Percentiles rank a stretch among this genome's conserved stretches.
Conservation (phyloP, 2,113 vertebrate genomes). For the Dasypus novemcinctus region DNA sequence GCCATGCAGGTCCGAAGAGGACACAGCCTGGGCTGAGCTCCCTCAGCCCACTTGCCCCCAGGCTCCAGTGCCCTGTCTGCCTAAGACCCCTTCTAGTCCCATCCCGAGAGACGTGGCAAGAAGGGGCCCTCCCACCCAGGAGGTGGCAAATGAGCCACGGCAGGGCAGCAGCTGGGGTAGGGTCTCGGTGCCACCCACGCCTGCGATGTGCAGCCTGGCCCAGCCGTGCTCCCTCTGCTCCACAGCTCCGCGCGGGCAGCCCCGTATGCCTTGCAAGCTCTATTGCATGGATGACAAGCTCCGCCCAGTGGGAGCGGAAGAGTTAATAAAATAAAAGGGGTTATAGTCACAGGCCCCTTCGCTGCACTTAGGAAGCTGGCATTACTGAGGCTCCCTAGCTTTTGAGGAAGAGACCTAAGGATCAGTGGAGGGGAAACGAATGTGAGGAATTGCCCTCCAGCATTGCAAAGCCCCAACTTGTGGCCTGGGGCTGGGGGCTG, state of each 20-base stretch:
- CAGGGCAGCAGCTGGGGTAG: rapidly evolving
- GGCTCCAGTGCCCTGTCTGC: neutral
- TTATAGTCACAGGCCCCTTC: neutral
- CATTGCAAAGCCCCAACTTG: neutral
- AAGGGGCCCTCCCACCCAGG: neutral
- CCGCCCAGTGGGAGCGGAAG: neutral
- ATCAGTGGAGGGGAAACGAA: neutral
- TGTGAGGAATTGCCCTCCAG: neutral
- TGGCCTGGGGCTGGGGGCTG: neutral
- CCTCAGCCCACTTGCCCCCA: neutral
- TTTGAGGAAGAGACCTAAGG: neutral
- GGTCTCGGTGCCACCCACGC: rapidly evolving
- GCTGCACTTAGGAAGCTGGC: neutral
- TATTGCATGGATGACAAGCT: rapidly evolving
- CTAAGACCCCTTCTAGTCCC: neutral
- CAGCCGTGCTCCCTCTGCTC: neutral
- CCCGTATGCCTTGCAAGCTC: neutral
- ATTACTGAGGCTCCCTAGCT: neutral
- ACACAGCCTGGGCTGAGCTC: neutral
- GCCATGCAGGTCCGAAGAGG: neutral
- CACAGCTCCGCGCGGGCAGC: neutral
- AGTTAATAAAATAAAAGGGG: constrained; percentile 6
- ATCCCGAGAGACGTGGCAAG: neutral
- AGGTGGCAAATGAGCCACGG: neutral
- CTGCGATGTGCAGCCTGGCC: neutral